Evolutionary conservation across 2,797 vertebrate genomes (phyloP), one percentile per base, ranked within the genome.

Genomic region (Pempheris klunzingeri): DNA sequence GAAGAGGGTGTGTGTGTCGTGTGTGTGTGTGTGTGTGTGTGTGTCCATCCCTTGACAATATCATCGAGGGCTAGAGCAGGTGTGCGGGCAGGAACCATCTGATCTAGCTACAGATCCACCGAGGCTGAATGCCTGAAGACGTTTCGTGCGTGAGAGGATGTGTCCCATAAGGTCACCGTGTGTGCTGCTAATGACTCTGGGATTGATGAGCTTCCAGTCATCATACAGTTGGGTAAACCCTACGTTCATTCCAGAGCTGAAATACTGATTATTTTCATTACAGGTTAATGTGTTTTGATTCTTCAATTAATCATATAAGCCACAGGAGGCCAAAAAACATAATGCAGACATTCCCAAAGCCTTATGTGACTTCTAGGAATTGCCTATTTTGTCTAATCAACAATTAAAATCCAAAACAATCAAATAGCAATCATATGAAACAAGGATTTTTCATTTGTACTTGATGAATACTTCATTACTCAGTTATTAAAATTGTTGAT

Each of bases 21-120:
- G 41, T 24, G 74, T 57, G 63, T 50, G 28, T 54, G 54, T 32
- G 62, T 38, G 36, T 58, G 50, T 39, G 32, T 28, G 62, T 28
- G 36, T 3, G n/a, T 60, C 17, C 14, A 47, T 81, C 64, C 44
- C 65, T 24, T 71, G 67, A 71, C 61, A 71, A 72, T 24, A 39
- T 69, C 78, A 72, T 80, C 70, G 82, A 62, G 64, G 59, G 61
- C 62, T 76, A 62, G 13, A 83, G 79, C 82, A 88, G 81, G 83
- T 91, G 87, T 79, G 64, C 85, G 77, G 75, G 38, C 60, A 58
- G 64, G 41, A 46, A 67, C 28, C 43, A 49, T 80, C 74, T 87
- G 78, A 87, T 82, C 47, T 44, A 22, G 46, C 38, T 44, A 58
- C 53, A 61, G 74, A 71, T 71, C 77, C 66, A 47, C 18, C 15